These are phyloP conservation scores for Lordiphosa fenestrarum DNA, from an alignment of 2,888 invertebrate species.

Conservation along the genomic window DNA sequence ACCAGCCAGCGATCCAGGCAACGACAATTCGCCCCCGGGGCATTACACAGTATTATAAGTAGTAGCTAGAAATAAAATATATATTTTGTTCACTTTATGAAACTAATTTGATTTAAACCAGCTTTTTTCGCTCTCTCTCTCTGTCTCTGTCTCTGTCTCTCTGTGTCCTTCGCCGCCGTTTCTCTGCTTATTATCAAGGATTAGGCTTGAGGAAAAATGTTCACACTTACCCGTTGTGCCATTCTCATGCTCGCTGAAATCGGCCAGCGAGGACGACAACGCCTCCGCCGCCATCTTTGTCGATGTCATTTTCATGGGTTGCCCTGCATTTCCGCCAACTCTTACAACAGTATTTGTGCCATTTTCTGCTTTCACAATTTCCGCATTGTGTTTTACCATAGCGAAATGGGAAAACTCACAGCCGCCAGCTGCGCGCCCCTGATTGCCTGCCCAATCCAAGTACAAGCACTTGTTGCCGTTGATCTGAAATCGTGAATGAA, in stretches of 20 bases:
- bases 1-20: conserved; percentile 27
- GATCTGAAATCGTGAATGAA: conserved; percentile 13
- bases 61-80: conserved; percentile 3
- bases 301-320: conserved; percentile 43
- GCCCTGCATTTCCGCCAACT: conserved; percentile 51
- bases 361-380: conserved; percentile 74
- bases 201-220: conserved; percentile 20
- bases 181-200: conserved; percentile 12
- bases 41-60: conserved; percentile 13
- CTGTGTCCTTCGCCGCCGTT: neutral
- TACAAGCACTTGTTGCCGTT: conserved; percentile 17
- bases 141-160: neutral
- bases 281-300: conserved; percentile 29
- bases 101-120: conserved; percentile 53
- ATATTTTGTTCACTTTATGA: conserved; percentile 25
- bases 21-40: conserved; percentile 7
- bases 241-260: conserved; percentile 67
- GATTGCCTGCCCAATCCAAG: conserved; percentile 50
- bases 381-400: conserved; percentile 72
- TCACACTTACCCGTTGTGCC: conserved; percentile 74
- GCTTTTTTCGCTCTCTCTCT: conserved; percentile 16
- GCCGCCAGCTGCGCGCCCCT: conserved; percentile 59
- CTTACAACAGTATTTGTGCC: conserved; percentile 63
- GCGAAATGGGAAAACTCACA: conserved; percentile 35
- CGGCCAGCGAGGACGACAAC: conserved; percentile 55